Percentiles rank a stretch among this genome's conserved stretches.
phyloP scores from a whole-genome alignment of 2,888 invertebrate species.

The Hirtodrosophila confusa region DNA sequence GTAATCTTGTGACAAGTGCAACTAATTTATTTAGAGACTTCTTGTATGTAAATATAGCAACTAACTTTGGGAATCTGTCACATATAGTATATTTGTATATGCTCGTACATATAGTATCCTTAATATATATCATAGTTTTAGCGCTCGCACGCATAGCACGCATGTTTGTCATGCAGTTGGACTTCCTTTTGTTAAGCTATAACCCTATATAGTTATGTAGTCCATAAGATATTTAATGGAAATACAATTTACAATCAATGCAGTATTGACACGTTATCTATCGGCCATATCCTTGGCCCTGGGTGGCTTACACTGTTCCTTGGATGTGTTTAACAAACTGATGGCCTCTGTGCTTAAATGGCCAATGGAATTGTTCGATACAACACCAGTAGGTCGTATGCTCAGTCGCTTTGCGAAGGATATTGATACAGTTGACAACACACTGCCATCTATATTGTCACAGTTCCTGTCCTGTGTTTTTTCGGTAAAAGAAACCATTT shows the following conservation, averaged over 20 bases:
- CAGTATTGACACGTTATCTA: slow-evolving; percentile 82
- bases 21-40: slow-evolving; percentile 4
- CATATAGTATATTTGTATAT: not conserved
- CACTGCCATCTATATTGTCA: slow-evolving; percentile 84
- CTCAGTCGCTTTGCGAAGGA: slow-evolving; percentile 88
- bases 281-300: slow-evolving; percentile 83
- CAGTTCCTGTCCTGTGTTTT: slow-evolving; percentile 84
- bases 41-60: not conserved
- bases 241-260: slow-evolving; percentile 43
- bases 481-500: slow-evolving; percentile 83
- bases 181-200: not conserved
- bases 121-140: slow-evolving; percentile 3
- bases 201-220: not conserved
- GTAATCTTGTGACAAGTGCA: not conserved
- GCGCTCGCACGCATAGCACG: slow-evolving; percentile 40
- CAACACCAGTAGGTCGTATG: slow-evolving; percentile 90
- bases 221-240: slow-evolving; percentile 7
- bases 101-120: not conserved
- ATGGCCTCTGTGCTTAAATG: slow-evolving; percentile 87
- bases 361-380: slow-evolving; percentile 91
- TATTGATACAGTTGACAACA: slow-evolving; percentile 86
- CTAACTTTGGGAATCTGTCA: slow-evolving; percentile 8
- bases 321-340: slow-evolving; percentile 86
- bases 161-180: slow-evolving; percentile 10
- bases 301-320: slow-evolving; percentile 86